Evolutionary conservation across 1,140 invertebrate species (phyloP), one percentile per base, ranked within the genome.

Genomic region (Mercenaria mercenaria): DNA sequence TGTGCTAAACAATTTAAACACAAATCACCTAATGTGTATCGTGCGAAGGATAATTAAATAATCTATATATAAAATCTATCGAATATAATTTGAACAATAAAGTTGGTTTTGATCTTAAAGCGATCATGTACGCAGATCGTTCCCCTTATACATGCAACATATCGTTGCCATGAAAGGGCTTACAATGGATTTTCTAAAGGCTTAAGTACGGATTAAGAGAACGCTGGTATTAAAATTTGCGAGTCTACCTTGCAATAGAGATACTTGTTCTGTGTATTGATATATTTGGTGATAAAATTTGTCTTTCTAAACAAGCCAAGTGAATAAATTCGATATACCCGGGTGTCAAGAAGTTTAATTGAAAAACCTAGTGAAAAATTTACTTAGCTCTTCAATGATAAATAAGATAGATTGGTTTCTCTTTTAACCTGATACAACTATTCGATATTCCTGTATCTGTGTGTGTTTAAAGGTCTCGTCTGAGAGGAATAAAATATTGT

Each of bases 111-210:
- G n/a, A n/a, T n/a, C n/a, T n/a, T n/a, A n/a, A n/a, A 37, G 6
- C 6, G 37, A 23, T 72, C 3, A 72, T 72, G 29, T 64, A 64
- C 34, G 32, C 61, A 67, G n/a, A 67, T 34, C 8, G 11, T 13
- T n/a, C 37, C 67, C 67, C 23, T 26, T 41, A 72, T 72, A 72
- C 67, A 72, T 72, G 67, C 18, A 37, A 8, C 39, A 41, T 72
- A 72, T 72, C 10, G 67, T 72, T 72, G 67, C 67, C 34, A 72
- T 72, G 67, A 72, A 72, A 15, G 61, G 34, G 20, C 23, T 72
- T 72, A 72, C 67, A 72, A 72, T 41, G 67, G 67, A 72, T 72
- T 72, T 72, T 72, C 67, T 72, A 72, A 72, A 72, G 67, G 67
- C 67, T 72, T 72, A 72, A 72, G 67, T 39, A 39, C 29, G 37